Evolutionary conservation across 1,140 invertebrate species (phyloP).

Genomic region (Magallana ariakensis): DNA sequence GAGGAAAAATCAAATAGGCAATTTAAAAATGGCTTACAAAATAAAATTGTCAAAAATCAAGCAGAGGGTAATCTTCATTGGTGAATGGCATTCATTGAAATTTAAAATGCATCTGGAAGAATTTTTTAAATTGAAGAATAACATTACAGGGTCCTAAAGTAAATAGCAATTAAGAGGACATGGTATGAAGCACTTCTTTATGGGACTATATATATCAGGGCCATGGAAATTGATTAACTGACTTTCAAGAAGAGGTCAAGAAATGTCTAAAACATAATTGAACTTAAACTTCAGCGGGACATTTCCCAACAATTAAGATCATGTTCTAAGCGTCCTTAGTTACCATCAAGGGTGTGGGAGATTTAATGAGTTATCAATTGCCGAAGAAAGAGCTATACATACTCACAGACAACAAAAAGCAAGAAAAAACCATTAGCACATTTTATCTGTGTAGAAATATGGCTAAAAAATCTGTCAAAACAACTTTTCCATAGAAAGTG

Average conservation of each 20-base stretch:
- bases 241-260: neutral
- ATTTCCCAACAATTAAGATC: neutral
- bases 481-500: too few species aligned
- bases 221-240: slow-evolving; percentile 15
- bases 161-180: slow-evolving; percentile 7
- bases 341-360: neutral
- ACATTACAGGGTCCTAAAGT: neutral
- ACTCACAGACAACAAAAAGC: too few species aligned
- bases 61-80: neutral
- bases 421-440: too few species aligned
- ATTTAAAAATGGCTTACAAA: slow-evolving; percentile 13
- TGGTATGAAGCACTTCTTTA: neutral
- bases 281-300: neutral
- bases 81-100: neutral
- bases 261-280: slow-evolving; percentile 6
- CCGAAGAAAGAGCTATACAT: too few species aligned
- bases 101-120: slow-evolving; percentile 14
- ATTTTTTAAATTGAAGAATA: slow-evolving; percentile 5
- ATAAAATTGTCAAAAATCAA: slow-evolving; percentile 7
- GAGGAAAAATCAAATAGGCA: slow-evolving; percentile 15
- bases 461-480: too few species aligned
- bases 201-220: neutral
- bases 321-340: neutral
- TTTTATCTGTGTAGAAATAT: too few species aligned
- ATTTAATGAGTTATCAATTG: neutral